Evolutionary conservation across 2,113 vertebrate species (phyloP).

Genomic region (Callipepla squamata): DNA sequence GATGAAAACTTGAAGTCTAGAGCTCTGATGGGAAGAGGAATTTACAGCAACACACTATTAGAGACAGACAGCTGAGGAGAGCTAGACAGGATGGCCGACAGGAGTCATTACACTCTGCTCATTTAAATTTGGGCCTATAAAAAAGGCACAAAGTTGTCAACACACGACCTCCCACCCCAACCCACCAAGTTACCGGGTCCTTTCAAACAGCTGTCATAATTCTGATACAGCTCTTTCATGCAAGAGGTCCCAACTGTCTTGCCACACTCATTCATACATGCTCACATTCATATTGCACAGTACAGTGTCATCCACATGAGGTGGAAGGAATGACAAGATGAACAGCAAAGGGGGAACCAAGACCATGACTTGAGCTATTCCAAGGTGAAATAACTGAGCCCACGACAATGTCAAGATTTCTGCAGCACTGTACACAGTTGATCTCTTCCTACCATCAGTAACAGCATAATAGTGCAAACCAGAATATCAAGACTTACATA

Average conservation of each 20-base stretch:
- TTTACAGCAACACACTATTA: neutral
- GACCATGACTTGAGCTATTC: rapidly evolving
- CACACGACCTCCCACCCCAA: neutral
- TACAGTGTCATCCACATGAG: neutral
- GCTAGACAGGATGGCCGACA: neutral
- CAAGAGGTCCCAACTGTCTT: neutral
- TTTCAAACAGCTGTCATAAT: neutral
- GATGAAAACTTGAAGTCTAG: neutral
- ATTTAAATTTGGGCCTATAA: neutral
- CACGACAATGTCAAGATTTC: rapidly evolving
- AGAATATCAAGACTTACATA: neutral
- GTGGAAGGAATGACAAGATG: neutral
- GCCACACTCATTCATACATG: neutral
- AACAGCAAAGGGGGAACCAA: neutral
- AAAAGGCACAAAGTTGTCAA: neutral
- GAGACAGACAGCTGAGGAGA: neutral
- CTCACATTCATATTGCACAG: neutral
- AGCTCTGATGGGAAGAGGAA: neutral
- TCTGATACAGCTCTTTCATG: neutral
- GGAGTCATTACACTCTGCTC: neutral
- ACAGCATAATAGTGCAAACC: neutral
- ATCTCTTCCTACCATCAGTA: neutral
- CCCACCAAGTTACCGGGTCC: neutral
- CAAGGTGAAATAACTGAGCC: neutral
- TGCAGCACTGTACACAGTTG: rapidly evolving